Evolutionary conservation across 1,140 invertebrate species (phyloP).

Genomic region (Archivesica marissinica): DNA sequence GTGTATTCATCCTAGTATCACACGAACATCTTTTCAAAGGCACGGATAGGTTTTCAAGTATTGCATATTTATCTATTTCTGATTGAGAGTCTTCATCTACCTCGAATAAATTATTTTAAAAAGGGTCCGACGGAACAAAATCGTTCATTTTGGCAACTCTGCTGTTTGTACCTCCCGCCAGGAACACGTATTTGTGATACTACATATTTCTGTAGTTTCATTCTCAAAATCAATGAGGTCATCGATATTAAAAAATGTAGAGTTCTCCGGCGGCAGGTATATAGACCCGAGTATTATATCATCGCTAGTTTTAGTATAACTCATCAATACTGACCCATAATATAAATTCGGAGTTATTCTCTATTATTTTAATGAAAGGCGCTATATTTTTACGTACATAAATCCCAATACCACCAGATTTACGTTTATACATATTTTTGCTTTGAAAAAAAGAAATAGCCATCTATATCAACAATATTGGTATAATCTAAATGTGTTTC

Average conservation of each 20-base stretch:
- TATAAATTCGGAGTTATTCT: too few relatives aligned
- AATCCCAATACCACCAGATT: too few relatives aligned
- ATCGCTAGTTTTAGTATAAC: background rate
- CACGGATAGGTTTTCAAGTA: conserved; percentile 11
- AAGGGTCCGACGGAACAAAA: background rate
- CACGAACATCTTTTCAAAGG: background rate
- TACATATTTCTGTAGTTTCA: background rate
- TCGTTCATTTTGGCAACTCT: background rate
- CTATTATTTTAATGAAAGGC: too few relatives aligned
- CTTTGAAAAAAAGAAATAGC: too few relatives aligned
- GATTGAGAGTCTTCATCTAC: background rate
- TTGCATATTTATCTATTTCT: background rate
- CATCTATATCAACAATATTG: too few relatives aligned
- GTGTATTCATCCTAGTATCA: conserved; percentile 5
- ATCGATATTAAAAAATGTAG: conserved; percentile 18
- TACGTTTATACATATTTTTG: too few relatives aligned
- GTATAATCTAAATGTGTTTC: too few relatives aligned
- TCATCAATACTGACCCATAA: too few relatives aligned
- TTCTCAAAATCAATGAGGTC: conserved; percentile 6
- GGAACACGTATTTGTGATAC: background rate
- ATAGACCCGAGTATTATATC: background rate
- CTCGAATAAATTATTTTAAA: conserved; percentile 5
- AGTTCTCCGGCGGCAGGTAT: conserved; percentile 32
- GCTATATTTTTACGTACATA: too few relatives aligned
- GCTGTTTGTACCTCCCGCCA: background rate